A percentile compares a stretch with the other conserved stretches of the same genome.
phyloP scores from a whole-genome alignment of 2,113 vertebrate species.

The Cervus canadensis region DNA sequence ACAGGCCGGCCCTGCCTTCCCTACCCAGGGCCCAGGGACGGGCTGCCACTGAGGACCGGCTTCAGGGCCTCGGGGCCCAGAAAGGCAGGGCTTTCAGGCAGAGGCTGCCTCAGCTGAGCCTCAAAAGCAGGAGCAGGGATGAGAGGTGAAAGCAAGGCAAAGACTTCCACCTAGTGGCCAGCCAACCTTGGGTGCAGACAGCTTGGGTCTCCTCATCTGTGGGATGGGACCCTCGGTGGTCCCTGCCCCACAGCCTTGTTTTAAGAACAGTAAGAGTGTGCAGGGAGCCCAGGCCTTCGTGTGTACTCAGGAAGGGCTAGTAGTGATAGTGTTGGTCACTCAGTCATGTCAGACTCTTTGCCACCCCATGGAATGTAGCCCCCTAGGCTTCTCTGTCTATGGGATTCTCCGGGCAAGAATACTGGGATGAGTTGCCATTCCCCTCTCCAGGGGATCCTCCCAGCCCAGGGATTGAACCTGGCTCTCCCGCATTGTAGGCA shows the following conservation, averaged over 20 bases:
- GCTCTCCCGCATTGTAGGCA: background rate
- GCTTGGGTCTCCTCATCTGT: conserved; percentile 13
- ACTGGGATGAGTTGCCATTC: background rate
- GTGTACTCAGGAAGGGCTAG: background rate
- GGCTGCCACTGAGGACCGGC: background rate
- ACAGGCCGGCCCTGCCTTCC: background rate
- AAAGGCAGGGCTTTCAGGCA: background rate
- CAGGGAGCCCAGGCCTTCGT: background rate
- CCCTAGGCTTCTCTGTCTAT: background rate
- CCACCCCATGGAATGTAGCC: background rate
- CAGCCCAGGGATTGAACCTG: background rate
- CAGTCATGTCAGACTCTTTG: background rate
- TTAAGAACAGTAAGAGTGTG: background rate
- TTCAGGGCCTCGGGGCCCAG: background rate
- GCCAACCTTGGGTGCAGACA: background rate
- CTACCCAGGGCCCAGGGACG: background rate
- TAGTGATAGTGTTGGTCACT: background rate
- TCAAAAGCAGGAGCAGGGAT: background rate
- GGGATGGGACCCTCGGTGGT: background rate
- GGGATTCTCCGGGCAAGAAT: background rate
- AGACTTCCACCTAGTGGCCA: conserved; percentile 43
- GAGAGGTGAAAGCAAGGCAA: background rate
- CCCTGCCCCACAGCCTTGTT: background rate
- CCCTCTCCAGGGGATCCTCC: background rate
- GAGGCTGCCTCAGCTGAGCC: background rate